Percentiles rank a stretch among this genome's conserved stretches.
phyloP scores from a whole-genome alignment of 1,140 invertebrate genomes.

The Drosophila obscura region DNA sequence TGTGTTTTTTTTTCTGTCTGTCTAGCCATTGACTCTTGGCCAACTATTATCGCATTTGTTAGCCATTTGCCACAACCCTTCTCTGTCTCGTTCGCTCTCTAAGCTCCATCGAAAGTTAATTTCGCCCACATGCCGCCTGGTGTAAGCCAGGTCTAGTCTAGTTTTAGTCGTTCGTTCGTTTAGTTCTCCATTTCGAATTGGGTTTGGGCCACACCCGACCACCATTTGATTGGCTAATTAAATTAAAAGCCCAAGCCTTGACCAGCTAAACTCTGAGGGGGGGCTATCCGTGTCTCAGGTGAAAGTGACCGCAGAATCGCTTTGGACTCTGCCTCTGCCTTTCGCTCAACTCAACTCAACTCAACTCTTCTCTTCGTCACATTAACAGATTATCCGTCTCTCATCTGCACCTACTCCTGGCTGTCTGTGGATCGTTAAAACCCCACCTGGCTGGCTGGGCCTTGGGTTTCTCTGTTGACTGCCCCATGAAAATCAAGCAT shows the following conservation, averaged over 20 bases:
- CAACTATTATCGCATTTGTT: conserved; percentile 82
- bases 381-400: conserved; percentile 47
- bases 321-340: conserved; percentile 20
- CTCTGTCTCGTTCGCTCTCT: background rate
- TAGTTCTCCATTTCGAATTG: conserved; percentile 42
- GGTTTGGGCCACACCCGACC: conserved; percentile 49
- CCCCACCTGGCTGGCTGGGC: conserved; percentile 21
- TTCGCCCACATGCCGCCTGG: conserved; percentile 28
- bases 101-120: conserved; percentile 61
- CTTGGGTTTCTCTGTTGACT: conserved; percentile 6
- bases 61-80: conserved; percentile 65
- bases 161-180: conserved; percentile 21
- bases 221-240: conserved; percentile 59
- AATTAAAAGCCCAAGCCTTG: conserved; percentile 48
- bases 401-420: background rate
- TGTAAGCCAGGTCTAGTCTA: conserved; percentile 26
- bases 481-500: conserved; percentile 46
- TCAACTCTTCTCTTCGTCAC: conserved; percentile 51
- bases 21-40: conserved; percentile 76
- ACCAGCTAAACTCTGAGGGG: background rate
- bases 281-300: conserved; percentile 23
- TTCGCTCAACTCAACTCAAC: conserved; percentile 23
- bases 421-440: conserved; percentile 32
- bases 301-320: conserved; percentile 52
- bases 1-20: conserved; percentile 44